Evolutionary conservation across 1,140 invertebrate genomes (phyloP), one percentile per base, ranked within the genome.

Genomic region (Harpegnathos saltator): DNA sequence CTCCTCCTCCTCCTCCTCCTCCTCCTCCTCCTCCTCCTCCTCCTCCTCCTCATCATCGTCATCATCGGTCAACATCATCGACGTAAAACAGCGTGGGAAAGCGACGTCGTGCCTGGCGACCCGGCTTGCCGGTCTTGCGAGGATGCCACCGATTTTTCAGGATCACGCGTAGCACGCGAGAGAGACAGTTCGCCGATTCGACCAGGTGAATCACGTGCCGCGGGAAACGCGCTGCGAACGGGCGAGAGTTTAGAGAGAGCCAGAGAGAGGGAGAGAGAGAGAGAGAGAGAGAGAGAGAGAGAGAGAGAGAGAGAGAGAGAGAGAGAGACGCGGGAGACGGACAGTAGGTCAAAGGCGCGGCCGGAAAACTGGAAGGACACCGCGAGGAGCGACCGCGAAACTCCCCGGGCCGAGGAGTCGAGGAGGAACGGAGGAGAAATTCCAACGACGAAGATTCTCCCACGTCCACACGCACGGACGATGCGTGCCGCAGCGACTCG

Each of bases 291-390:
- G 50, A 1, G 14, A 63, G 17, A n/a, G 11, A 50, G 38, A 14
- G 15, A 0, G 22, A 54, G 7, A 33, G 61, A 5, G 22, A 54
- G 7, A 33, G 61, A 5, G 15, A 15, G 50, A 1, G 14, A 63
- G 17, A n/a, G 11, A 50, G 38, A 14, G 15, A 0, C 4, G 24
- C 26, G 19, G 24, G 54, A 9, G 73, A 78, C 68, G 61, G 75
- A 82, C 66, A 69, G 62, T 84, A 58, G 62, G 85, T 86, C 85
- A 86, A 82, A 85, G 65, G 85, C 78, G 54, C 77, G 44, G 50
- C 69, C 71, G 84, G 84, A 86, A 87, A 66, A 71, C 38, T 77
- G 54, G 59, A 86, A 83, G 84, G 85, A 82, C 84, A 29, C 71
- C 56, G 44, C 68, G 33, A 50, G 44, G 54, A 44, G 38, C 38